These are phyloP conservation scores for Xylocopa sonorina DNA, from an alignment of 1,140 invertebrate species.

Conservation along the genomic window DNA sequence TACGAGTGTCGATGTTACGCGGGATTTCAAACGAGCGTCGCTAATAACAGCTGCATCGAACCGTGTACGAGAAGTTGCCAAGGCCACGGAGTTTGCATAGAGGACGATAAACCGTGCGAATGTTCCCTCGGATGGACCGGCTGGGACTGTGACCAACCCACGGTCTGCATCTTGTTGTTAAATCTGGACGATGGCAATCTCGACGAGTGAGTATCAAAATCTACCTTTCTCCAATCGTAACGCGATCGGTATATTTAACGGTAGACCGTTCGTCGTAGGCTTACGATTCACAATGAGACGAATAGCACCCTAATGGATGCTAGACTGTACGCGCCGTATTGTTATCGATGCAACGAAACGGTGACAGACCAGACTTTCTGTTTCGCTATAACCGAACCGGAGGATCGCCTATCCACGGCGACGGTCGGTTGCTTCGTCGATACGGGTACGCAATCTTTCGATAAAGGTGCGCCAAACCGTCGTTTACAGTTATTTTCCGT, in stretches of 20 bases:
- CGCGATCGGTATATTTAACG: background rate
- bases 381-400: background rate
- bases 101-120: constrained; percentile 41
- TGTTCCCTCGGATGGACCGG: constrained; percentile 65
- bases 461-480: too few relatives aligned
- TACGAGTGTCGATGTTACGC: constrained; percentile 67
- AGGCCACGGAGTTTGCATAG: constrained; percentile 43
- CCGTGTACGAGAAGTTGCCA: constrained; percentile 52
- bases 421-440: constrained; percentile 50
- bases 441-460: constrained; percentile 51
- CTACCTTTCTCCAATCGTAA: background rate
- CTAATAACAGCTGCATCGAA: constrained; percentile 37
- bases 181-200: background rate
- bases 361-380: constrained; percentile 24
- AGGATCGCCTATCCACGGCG: background rate
- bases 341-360: constrained; percentile 12
- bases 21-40: constrained; percentile 18
- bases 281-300: constrained; percentile 30
- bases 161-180: constrained; percentile 31
- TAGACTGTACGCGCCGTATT: background rate
- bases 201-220: constrained; percentile 20
- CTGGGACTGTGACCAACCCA: constrained; percentile 47
- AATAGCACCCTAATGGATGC: constrained; percentile 8
- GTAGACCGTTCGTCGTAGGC: background rate
- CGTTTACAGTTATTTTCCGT: constrained; percentile 6